Base-by-base conservation (phyloP, 2,888 invertebrate genomes). In the Isotomurus palustris region DNA sequence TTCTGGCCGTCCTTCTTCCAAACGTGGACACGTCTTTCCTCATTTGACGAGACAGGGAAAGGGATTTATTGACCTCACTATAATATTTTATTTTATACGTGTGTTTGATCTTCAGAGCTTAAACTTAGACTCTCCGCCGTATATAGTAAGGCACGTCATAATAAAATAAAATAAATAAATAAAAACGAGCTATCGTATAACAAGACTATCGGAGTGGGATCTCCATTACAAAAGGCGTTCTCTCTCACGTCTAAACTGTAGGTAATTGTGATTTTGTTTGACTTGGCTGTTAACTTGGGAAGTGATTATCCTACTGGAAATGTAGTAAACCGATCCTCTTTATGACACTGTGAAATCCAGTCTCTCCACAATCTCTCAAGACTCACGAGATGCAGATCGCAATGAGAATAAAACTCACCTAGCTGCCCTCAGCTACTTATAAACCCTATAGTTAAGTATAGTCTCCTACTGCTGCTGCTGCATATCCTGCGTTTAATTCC, bases 121-220 rank as follows among this genome's bases (percentile, higher is more conserved):
- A n/a, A n/a, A n/a, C n/a, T n/a, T n/a, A n/a, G n/a, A n/a, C n/a
- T n/a, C n/a, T n/a, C n/a, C n/a, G n/a, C n/a, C n/a, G n/a, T n/a
- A n/a, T n/a, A n/a, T n/a, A 8, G 14, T 43, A 22, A 17, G 43
- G 19, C 24, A 24, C 22, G 66, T 64, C 67, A 66, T 69, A 69
- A 69, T 67, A 69, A 64, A 63, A 67, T 63, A 64, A 67, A 66
- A 61, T 67, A 61, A 66, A n/a, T n/a, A n/a, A 69, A 67, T 64
- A 59, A 69, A 67, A 64, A 53, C 57, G 56, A 50, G 55, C 43
- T 63, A 64, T 64, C 64, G 52, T 59, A 56, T 62, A 62, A 62
- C 62, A 52, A 45, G 50, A 54, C 63, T 63, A 56, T 63, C 58
- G 56, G 29, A 51, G 48, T 56, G 50, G 50, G 60, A 53, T 59